Conservation (phyloP, 2,113 vertebrate genomes). For the Condylura cristata region DNA sequence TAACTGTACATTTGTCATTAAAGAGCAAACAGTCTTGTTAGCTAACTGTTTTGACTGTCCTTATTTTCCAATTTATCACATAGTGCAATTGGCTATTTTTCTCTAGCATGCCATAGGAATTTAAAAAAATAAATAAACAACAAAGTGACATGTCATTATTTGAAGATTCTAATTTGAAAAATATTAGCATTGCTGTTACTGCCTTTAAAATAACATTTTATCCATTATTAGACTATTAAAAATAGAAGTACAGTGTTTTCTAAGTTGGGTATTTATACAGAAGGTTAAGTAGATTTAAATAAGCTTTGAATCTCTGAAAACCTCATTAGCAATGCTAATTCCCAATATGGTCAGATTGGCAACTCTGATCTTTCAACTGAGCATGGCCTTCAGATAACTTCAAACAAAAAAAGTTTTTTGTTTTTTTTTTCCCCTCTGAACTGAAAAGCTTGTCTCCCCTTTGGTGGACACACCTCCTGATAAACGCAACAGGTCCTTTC, state of each 20-base stretch:
- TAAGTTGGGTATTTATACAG: slow-evolving; percentile 60
- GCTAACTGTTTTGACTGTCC: neutral
- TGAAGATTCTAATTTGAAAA: slow-evolving; percentile 49
- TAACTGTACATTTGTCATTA: neutral
- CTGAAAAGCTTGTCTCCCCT: neutral
- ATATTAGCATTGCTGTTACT: slow-evolving; percentile 31
- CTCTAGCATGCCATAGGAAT: neutral
- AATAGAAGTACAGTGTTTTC: slow-evolving; percentile 68
- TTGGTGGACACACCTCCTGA: slow-evolving; percentile 19
- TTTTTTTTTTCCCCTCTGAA: neutral
- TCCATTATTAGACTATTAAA: slow-evolving; percentile 67
- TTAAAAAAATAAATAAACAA: slow-evolving; percentile 61
- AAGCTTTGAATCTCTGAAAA: slow-evolving; percentile 61
- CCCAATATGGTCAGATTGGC: slow-evolving; percentile 49
- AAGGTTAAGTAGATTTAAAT: slow-evolving; percentile 74
- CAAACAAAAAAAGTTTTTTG: neutral
- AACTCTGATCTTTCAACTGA: slow-evolving; percentile 55
- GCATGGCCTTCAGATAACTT: slow-evolving; percentile 47
- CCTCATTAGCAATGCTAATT: slow-evolving; percentile 78
- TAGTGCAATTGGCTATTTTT: neutral
- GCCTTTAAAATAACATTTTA: slow-evolving; percentile 67
- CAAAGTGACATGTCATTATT: slow-evolving; percentile 34
- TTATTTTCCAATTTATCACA: neutral
- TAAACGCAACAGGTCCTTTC: neutral
- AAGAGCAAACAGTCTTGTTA: neutral